Percentiles rank a stretch among this genome's conserved stretches.
Evolutionary conservation across 2,113 vertebrate species (phyloP).

Genomic region (Formicarius rufipectus): DNA sequence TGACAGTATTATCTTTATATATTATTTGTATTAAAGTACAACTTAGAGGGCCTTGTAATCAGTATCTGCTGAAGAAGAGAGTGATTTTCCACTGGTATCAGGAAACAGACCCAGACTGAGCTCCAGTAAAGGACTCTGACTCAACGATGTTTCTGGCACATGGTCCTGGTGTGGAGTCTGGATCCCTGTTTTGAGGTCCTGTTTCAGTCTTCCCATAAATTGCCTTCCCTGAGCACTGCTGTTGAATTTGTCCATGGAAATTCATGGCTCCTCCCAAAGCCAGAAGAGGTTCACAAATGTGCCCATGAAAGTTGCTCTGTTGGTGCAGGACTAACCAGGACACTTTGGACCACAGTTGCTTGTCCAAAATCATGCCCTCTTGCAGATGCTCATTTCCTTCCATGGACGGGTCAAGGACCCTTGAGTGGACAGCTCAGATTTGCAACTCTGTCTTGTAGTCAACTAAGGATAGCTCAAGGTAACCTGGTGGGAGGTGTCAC

Average conservation of each 20-base stretch:
- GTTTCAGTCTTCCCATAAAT: neutral
- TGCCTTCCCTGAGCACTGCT: neutral
- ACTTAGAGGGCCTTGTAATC: neutral
- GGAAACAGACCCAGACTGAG: neutral
- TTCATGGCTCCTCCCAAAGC: neutral
- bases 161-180: neutral
- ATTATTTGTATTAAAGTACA: constrained; percentile 11
- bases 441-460: neutral
- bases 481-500: neutral
- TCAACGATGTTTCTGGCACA: neutral
- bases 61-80: neutral
- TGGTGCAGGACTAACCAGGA: neutral
- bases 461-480: neutral
- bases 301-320: neutral
- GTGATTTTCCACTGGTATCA: neutral
- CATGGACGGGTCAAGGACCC: neutral
- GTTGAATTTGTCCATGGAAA: neutral
- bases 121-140: neutral
- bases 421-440: neutral
- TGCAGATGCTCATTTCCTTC: neutral
- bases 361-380: neutral
- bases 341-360: neutral
- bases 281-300: neutral
- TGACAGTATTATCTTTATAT: neutral
- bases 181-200: neutral